phyloP scores from a whole-genome alignment of 1,140 invertebrate genomes.

The Drosophila rufa region DNA sequence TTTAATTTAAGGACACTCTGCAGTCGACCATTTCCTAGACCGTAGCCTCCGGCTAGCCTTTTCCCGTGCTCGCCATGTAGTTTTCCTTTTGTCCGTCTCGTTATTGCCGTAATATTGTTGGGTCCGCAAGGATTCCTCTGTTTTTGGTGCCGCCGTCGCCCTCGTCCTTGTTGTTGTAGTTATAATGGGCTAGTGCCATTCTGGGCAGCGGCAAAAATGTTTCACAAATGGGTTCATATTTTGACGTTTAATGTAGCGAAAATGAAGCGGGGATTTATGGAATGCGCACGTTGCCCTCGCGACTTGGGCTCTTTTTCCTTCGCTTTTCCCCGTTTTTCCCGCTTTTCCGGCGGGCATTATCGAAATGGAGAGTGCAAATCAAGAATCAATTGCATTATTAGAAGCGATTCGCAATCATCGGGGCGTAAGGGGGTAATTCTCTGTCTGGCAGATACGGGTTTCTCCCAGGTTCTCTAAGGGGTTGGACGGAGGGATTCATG shows the following conservation, averaged over 20 bases:
- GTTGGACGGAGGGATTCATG: background rate
- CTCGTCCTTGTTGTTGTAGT: conserved; percentile 65
- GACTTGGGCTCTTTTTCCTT: conserved; percentile 1
- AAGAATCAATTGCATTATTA: conserved; percentile 84
- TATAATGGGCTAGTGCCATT: conserved; percentile 74
- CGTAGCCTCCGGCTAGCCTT: conserved; percentile 2
- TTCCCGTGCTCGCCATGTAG: conserved; percentile 3
- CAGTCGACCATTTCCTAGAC: conserved; percentile 11
- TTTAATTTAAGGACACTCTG: background rate
- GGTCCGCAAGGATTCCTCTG: conserved; percentile 35
- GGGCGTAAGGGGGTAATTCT: conserved; percentile 37
- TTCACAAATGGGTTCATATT: conserved; percentile 83
- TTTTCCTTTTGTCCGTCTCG: conserved; percentile 75
- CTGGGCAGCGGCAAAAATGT: conserved; percentile 66
- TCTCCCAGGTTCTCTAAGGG: background rate
- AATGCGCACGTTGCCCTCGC: conserved; percentile 77
- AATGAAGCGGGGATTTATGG: conserved; percentile 81
- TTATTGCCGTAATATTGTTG: conserved; percentile 72
- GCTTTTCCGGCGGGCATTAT: conserved; percentile 22
- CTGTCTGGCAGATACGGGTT: conserved; percentile 28
- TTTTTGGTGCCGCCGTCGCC: conserved; percentile 39
- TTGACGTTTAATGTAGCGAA: conserved; percentile 83
- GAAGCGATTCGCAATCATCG: conserved; percentile 56
- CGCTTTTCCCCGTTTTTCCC: conserved; percentile 1
- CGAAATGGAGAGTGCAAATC: conserved; percentile 62